Evolutionary conservation across 2,888 invertebrate genomes (phyloP).

Genomic region (Crepidodera aurea): DNA sequence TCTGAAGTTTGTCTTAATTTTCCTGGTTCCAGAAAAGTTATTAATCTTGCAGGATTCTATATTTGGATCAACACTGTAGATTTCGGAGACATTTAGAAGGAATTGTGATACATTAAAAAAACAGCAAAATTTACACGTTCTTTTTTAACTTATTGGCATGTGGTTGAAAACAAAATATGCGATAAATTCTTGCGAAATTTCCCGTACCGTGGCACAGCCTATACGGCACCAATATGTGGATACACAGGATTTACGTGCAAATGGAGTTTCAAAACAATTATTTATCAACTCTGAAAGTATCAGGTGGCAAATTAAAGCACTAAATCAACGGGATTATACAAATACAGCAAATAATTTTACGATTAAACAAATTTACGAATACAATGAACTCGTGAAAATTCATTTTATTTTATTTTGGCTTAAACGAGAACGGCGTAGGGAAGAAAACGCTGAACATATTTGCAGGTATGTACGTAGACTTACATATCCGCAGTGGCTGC

Average conservation of each 20-base stretch:
- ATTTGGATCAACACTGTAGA: too few relatives aligned
- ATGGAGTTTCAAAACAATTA: slow-evolving; percentile 23
- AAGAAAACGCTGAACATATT: slow-evolving; percentile 18
- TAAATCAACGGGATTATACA: slow-evolving; percentile 44
- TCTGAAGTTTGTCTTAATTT: too few relatives aligned
- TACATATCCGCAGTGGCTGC: slow-evolving; percentile 23
- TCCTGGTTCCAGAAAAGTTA: too few relatives aligned
- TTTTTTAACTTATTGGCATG: too few relatives aligned
- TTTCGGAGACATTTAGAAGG: too few relatives aligned
- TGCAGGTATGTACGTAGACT: slow-evolving; percentile 15
- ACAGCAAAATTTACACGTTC: too few relatives aligned
- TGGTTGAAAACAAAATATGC: too few relatives aligned
- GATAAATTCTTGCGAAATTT: too few relatives aligned
- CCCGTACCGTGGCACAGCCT: too few relatives aligned
- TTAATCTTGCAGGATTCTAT: too few relatives aligned
- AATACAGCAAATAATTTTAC: slow-evolving; percentile 38
- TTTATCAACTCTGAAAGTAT: slow-evolving; percentile 31
- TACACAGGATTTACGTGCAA: slow-evolving; percentile 7
- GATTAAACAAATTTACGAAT: slow-evolving; percentile 40
- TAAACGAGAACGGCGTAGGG: neutral
- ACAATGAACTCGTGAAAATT: slow-evolving; percentile 29
- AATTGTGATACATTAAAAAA: too few relatives aligned
- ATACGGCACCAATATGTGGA: neutral
- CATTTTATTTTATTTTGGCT: slow-evolving; percentile 37
- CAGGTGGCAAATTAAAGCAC: slow-evolving; percentile 44